Conservation (phyloP, 2,888 invertebrate species). For the Phasia obesa region DNA sequence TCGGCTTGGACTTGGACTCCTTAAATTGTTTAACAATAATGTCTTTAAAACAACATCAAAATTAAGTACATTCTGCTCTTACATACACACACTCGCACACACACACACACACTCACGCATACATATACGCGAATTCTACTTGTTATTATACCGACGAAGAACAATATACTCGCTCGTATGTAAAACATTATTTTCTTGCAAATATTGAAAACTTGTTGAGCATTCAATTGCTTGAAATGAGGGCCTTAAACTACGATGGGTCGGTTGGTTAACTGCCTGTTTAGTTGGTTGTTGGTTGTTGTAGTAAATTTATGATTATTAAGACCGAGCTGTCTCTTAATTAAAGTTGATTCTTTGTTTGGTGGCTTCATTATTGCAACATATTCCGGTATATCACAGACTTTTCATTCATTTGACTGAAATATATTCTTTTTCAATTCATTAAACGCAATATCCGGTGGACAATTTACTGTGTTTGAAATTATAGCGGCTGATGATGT, state of each 20-base stretch:
- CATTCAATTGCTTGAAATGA: conserved; percentile 17
- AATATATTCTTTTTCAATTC: conserved; percentile 32
- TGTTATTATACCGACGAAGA: conserved; percentile 13
- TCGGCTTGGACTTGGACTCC: conserved; percentile 29
- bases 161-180: conserved; percentile 46
- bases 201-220: conserved; percentile 60
- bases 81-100: background rate
- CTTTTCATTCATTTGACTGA: conserved; percentile 39
- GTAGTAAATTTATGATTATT: conserved; percentile 61
- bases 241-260: background rate
- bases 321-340: conserved; percentile 59
- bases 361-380: conserved; percentile 38
- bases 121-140: background rate
- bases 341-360: conserved; percentile 52
- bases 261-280: background rate
- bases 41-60: conserved; percentile 14
- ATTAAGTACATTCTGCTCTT: conserved; percentile 15
- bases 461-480: conserved; percentile 24
- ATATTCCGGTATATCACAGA: background rate
- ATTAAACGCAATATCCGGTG: conserved; percentile 55
- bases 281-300: background rate
- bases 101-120: background rate
- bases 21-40: conserved; percentile 57
- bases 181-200: conserved; percentile 51
- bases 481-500: conserved; percentile 32